phyloP scores from a whole-genome alignment of 2,797 vertebrate genomes.

The Xiphophorus birchmanni region DNA sequence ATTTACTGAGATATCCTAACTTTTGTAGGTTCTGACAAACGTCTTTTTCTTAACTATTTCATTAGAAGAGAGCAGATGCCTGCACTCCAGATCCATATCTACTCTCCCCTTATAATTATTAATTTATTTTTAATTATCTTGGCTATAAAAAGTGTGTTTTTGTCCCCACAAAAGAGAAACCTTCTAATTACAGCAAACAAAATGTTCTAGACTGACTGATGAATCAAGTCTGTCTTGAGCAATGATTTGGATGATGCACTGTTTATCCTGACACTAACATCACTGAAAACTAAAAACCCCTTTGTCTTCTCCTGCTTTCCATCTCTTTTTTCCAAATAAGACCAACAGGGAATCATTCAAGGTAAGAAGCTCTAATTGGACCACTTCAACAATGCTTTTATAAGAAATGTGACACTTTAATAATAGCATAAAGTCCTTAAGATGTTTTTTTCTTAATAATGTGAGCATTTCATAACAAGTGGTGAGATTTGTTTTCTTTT shows the following conservation, averaged over 20 bases:
- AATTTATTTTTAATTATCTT: slow-evolving; percentile 3
- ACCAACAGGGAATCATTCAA: slow-evolving; percentile 85
- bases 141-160: slow-evolving; percentile 1
- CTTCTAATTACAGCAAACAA: slow-evolving; percentile 32
- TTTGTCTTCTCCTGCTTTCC: slow-evolving; percentile 50
- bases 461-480: slow-evolving; percentile 43
- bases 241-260: slow-evolving; percentile 31
- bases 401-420: slow-evolving; percentile 39
- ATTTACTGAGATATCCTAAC: neutral
- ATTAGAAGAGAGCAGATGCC: neutral
- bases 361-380: slow-evolving; percentile 75
- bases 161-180: slow-evolving; percentile 11
- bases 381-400: slow-evolving; percentile 25
- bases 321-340: slow-evolving; percentile 47
- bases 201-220: slow-evolving; percentile 57
- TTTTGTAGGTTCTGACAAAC: neutral
- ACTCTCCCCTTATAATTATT: slow-evolving; percentile 9
- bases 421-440: slow-evolving; percentile 45
- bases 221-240: slow-evolving; percentile 45
- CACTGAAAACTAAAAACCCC: slow-evolving; percentile 46
- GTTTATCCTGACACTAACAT: slow-evolving; percentile 37
- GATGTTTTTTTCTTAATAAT: slow-evolving; percentile 36
- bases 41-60: neutral
- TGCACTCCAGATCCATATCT: neutral
- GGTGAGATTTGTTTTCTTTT: slow-evolving; percentile 37